Base-by-base conservation (phyloP, 2,113 vertebrate species). In the Nibea albiflora region DNA sequence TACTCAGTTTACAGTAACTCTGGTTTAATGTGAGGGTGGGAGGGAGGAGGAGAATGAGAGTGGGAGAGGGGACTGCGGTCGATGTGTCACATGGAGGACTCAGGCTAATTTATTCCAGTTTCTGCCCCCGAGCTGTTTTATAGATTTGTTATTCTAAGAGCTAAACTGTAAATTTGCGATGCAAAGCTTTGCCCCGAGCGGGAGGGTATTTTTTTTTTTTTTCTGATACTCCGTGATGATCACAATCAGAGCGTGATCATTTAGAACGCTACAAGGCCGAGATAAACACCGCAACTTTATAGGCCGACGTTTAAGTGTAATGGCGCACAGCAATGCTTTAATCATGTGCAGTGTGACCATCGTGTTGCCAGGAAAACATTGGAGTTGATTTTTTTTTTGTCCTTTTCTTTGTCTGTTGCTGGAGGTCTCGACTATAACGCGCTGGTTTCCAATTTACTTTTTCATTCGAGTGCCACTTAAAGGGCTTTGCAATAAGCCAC, bases 1-100 rank as follows among this genome's bases (percentile, higher is more conserved):
- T 90, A 85, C 74, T 75, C 79, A 81, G 75, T 92, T 93, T 93
- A 90, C 90, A 62, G 92, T 89, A 91, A 93, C 80, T 86, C 67
- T 70, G 81, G 83, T 89, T 93, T 80, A 89, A 78, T 85, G 78
- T 2, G 73, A 66, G 81, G 76, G 85, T 79, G 80, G 84, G 77
- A 42, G 75, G 11, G 5, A n/a, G 65, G 63, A 50, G 60, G n/a
- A 12, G 62, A 15, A 16, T 35, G 42, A 15, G 12, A 1, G 24
- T 8, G 24, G 69, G 31, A 22, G 16, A 22, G 66, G 80, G 75
- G 62, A 68, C 83, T 92, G 88, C 14, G 89, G 93, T 89, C 6
- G 73, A 14, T 85, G 85, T 85, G 88, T 92, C 89, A 90, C 77
- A 76, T 58, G 73, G 50, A 85, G 24, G 56, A 60, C 65, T 84